Evolutionary conservation across 1,140 invertebrate genomes (phyloP).

Genomic region (Asobara japonica): DNA sequence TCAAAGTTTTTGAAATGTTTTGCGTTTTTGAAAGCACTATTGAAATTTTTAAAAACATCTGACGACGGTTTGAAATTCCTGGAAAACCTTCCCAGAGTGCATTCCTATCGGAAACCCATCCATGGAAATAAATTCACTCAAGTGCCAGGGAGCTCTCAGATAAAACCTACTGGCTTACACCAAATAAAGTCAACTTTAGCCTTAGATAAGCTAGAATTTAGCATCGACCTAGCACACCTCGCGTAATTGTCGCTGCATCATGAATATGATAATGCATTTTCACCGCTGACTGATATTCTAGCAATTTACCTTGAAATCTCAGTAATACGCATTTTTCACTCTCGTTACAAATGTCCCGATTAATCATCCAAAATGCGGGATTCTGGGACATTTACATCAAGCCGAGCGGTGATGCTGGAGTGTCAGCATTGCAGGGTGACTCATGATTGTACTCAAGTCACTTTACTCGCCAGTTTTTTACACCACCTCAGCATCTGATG

Average conservation of each 20-base stretch:
- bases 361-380: constrained; percentile 3
- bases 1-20: no score
- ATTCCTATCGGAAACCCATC: no score
- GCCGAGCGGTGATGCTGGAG: background rate
- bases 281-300: no score
- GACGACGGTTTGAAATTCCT: background rate
- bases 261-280: no score
- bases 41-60: background rate
- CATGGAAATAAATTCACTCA: no score
- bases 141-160: no score
- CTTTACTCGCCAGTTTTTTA: background rate
- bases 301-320: background rate
- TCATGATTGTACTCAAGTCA: background rate
- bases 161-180: no score
- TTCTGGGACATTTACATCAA: background rate
- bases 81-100: background rate
- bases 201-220: no score
- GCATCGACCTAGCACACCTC: no score
- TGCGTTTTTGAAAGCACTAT: no score
- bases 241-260: no score
- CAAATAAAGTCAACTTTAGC: no score
- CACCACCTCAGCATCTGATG: background rate
- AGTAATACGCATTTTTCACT: constrained; percentile 1
- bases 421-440: background rate
- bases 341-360: background rate